A percentile compares a stretch with the other conserved stretches of the same genome.
Evolutionary conservation across 2,113 vertebrate genomes (phyloP).

Genomic region (Platanista minor): DNA sequence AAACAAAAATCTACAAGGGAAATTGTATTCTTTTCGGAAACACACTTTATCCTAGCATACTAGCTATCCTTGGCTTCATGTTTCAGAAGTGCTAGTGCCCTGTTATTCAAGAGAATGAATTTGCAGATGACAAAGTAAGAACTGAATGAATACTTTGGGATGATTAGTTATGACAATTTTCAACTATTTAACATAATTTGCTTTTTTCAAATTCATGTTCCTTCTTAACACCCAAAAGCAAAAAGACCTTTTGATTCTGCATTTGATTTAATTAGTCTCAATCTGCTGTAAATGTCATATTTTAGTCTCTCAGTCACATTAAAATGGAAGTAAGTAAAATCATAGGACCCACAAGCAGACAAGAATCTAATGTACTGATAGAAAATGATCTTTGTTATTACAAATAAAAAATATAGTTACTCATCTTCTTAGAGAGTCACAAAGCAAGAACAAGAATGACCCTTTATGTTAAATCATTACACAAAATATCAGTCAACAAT

Average conservation of each 20-base stretch:
- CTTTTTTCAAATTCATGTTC: background rate
- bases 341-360: background rate
- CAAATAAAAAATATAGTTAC: background rate
- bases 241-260: background rate
- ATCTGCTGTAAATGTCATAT: background rate
- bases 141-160: background rate
- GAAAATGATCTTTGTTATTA: background rate
- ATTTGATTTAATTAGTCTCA: background rate
- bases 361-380: background rate
- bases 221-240: background rate
- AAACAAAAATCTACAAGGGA: background rate
- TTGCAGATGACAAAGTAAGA: background rate
- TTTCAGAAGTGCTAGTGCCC: background rate
- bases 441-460: background rate
- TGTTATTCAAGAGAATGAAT: background rate
- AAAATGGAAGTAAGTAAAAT: background rate
- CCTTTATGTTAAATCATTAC: background rate
- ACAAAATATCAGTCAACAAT: background rate
- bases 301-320: background rate
- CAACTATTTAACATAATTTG: background rate
- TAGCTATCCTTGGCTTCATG: background rate
- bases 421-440: background rate
- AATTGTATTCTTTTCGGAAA: background rate
- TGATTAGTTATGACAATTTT: background rate
- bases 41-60: background rate